Evolutionary conservation across 1,140 invertebrate species (phyloP).

Genomic region (Idris sp.): DNA sequence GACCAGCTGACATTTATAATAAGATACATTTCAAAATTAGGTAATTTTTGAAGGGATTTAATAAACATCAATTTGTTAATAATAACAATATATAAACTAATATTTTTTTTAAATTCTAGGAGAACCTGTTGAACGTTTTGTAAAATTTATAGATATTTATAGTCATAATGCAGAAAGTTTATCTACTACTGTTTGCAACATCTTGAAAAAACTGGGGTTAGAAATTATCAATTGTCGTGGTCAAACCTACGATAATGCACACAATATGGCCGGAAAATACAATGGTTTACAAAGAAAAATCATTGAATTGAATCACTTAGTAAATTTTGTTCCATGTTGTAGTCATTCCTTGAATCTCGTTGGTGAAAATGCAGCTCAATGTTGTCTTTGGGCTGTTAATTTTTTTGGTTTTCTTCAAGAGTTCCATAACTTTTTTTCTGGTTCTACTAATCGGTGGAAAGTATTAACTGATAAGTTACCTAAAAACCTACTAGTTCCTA

Average conservation of each 20-base stretch:
- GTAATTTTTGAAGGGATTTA: no score
- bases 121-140: no score
- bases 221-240: conserved; percentile 33
- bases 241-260: conserved; percentile 35
- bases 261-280: conserved; percentile 39
- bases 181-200: no score
- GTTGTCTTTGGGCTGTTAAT: not conserved
- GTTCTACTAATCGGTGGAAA: conserved; percentile 2
- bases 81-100: no score
- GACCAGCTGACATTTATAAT: no score
- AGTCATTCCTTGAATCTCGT: conserved; percentile 26
- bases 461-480: conserved; percentile 4
- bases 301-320: conserved; percentile 4
- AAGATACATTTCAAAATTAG: no score
- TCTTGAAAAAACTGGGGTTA: conserved; percentile 17
- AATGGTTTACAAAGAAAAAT: conserved; percentile 25
- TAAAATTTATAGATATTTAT: no score
- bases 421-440: conserved; percentile 21
- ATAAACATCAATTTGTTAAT: no score
- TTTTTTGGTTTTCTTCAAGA: conserved; percentile 13
- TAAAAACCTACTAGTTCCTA: not conserved
- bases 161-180: no score
- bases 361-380: conserved; percentile 20
- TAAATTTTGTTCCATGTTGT: conserved; percentile 32
- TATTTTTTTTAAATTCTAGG: no score